Conservation (phyloP, 2,888 invertebrate species). For the Epirrita christyi region DNA sequence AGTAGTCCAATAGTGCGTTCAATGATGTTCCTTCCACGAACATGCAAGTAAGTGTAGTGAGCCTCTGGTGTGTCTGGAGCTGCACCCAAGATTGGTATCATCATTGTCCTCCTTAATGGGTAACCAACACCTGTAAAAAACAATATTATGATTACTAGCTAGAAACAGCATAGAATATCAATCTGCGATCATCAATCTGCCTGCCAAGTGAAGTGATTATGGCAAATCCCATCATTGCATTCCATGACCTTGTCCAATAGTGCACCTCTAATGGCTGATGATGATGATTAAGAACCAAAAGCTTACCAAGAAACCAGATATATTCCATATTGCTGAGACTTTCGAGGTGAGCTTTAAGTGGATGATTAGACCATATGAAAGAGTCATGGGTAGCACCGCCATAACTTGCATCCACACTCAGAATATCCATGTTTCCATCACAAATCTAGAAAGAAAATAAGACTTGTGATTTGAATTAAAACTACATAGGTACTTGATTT, state of each 20-base stretch:
- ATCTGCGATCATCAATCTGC: no score
- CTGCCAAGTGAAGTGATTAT: no score
- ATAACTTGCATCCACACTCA: conserved; percentile 3
- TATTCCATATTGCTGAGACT: background rate
- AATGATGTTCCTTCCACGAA: conserved; percentile 13
- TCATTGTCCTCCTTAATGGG: background rate
- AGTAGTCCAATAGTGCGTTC: conserved; percentile 24
- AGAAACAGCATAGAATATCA: no score
- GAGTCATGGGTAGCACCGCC: conserved; percentile 5
- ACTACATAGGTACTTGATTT: background rate
- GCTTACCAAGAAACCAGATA: conserved; percentile 3
- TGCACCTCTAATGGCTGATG: no score
- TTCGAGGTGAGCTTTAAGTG: conserved; percentile 2
- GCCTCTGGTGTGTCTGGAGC: conserved; percentile 3
- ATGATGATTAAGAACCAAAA: background rate
- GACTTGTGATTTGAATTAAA: background rate
- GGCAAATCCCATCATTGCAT: no score
- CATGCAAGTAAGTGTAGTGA: conserved; percentile 3
- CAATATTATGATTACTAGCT: background rate
- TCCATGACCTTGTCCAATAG: no score
- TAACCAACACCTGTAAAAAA: conserved; percentile 3
- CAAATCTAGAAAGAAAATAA: background rate
- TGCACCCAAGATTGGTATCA: background rate
- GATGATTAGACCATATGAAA: background rate
- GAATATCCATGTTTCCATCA: background rate